phyloP scores from a whole-genome alignment of 1,140 invertebrate species.

The Arctopsyche grandis region DNA sequence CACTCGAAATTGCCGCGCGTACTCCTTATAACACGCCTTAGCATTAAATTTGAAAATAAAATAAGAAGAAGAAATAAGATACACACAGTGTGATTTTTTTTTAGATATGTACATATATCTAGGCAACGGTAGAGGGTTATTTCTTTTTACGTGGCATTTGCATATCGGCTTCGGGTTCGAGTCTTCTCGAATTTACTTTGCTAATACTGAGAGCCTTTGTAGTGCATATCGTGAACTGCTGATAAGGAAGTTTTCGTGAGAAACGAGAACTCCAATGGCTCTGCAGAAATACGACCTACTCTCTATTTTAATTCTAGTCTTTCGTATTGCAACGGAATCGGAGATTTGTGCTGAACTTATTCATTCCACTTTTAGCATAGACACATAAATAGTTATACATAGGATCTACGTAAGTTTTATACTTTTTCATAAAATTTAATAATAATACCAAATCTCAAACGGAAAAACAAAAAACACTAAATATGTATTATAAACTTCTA shows the following conservation, averaged over 20 bases:
- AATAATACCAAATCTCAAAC: too few species aligned
- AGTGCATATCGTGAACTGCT: slow-evolving; percentile 1
- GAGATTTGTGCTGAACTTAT: too few species aligned
- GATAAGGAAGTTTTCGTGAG: slow-evolving; percentile 17
- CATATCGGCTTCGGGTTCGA: slow-evolving; percentile 7
- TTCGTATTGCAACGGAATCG: background rate
- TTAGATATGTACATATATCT: background rate
- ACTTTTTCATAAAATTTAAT: too few species aligned
- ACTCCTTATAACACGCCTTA: background rate
- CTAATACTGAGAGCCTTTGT: slow-evolving; percentile 1
- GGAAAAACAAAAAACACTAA: too few species aligned
- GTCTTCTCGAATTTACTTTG: slow-evolving; percentile 8
- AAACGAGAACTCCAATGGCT: slow-evolving; percentile 13
- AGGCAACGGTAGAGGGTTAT: background rate
- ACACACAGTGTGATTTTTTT: background rate
- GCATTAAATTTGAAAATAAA: background rate
- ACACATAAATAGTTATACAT: too few species aligned
- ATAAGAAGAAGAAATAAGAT: background rate
- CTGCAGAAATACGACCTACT: background rate
- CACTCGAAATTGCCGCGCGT: background rate
- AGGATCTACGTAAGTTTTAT: too few species aligned
- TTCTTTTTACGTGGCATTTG: background rate
- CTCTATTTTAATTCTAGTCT: background rate
- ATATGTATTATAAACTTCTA: too few species aligned
- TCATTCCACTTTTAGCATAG: too few species aligned